phyloP scores from a whole-genome alignment of 2,113 vertebrate species.

The Alaudala cheleensis region DNA sequence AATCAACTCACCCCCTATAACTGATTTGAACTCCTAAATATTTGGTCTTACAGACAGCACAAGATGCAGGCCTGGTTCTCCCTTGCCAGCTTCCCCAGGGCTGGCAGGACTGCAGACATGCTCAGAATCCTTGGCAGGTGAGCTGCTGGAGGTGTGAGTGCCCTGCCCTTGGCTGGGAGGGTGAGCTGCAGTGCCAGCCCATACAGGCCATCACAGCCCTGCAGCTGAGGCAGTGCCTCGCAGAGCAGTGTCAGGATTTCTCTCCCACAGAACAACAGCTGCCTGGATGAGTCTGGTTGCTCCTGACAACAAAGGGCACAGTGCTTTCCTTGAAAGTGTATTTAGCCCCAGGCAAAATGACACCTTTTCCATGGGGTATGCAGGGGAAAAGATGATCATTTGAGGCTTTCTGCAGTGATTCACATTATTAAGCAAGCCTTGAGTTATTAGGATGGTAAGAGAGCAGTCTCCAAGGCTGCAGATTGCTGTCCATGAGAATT shows the following conservation, averaged over 20 bases:
- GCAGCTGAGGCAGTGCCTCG: neutral
- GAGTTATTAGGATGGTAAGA: slow-evolving; percentile 50
- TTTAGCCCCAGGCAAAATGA: slow-evolving; percentile 38
- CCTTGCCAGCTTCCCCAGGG: neutral
- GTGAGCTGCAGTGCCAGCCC: neutral
- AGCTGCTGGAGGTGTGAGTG: neutral
- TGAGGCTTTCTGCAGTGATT: slow-evolving; percentile 35
- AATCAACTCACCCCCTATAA: neutral
- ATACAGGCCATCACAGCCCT: neutral
- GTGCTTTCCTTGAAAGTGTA: neutral
- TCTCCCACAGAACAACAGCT: neutral
- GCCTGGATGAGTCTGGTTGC: slow-evolving; percentile 3
- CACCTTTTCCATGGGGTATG: slow-evolving; percentile 16
- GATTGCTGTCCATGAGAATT: slow-evolving; percentile 16
- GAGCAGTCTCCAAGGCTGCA: slow-evolving; percentile 8
- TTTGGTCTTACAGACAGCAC: neutral
- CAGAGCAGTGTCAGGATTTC: neutral
- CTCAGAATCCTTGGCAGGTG: neutral
- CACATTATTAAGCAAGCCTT: slow-evolving; percentile 39
- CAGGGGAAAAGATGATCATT: slow-evolving; percentile 10
- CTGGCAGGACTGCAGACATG: neutral
- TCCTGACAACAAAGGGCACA: slow-evolving; percentile 27
- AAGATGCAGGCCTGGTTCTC: neutral
- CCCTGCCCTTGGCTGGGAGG: neutral
- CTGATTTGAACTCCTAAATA: neutral